Conservation (phyloP, 2,888 invertebrate species). For the Ryuthela nishihirai region DNA sequence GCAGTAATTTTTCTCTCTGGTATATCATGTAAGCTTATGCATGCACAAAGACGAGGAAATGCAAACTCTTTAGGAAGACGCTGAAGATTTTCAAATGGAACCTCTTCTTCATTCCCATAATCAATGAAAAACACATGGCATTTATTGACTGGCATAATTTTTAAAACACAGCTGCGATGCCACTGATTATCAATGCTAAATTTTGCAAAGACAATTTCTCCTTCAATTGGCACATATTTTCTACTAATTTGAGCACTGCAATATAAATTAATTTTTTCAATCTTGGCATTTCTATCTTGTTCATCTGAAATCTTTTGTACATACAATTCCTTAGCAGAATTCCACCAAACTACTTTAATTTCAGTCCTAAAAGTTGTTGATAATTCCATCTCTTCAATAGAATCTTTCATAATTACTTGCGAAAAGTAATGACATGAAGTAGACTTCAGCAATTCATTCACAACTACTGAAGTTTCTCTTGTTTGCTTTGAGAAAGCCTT, state of each 20-base stretch:
- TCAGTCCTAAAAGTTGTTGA: too few relatives aligned
- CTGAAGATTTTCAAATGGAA: slow-evolving; percentile 3
- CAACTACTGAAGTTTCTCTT: too few relatives aligned
- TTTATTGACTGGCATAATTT: slow-evolving; percentile 3
- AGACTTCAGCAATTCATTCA: too few relatives aligned
- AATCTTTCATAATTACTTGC: too few relatives aligned
- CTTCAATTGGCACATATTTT: slow-evolving; percentile 8
- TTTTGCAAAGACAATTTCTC: slow-evolving; percentile 14
- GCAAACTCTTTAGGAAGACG: neutral
- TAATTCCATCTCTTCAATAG: too few relatives aligned
- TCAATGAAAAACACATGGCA: slow-evolving; percentile 14
- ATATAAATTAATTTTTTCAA: too few relatives aligned
- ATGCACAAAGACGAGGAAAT: slow-evolving; percentile 8
- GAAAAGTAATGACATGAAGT: too few relatives aligned
- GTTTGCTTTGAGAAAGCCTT: too few relatives aligned
- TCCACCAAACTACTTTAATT: neutral
- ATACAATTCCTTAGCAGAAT: neutral
- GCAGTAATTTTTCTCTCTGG: slow-evolving; percentile 1
- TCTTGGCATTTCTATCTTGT: too few relatives aligned
- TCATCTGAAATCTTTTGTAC: slow-evolving; percentile 4
- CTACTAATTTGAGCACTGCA: neutral
- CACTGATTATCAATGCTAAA: slow-evolving; percentile 2
- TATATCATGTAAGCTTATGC: too few relatives aligned
- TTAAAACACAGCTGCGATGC: slow-evolving; percentile 17
- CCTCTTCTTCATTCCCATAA: slow-evolving; percentile 18